Base-by-base conservation (phyloP, 2,113 vertebrate species). In the Oryzias melastigma region DNA sequence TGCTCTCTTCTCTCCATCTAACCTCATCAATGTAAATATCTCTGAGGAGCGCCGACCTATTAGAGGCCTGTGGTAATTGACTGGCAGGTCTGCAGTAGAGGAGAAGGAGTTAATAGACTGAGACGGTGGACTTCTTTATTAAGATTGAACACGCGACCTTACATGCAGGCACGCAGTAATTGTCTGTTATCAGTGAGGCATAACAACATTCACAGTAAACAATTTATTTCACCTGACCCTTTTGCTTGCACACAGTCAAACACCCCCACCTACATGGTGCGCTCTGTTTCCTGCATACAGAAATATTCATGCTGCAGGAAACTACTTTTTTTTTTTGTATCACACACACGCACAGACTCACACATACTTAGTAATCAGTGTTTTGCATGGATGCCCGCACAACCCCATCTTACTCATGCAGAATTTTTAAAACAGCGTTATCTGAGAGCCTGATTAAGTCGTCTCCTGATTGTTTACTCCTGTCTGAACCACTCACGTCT, bases 401-500 rank as follows among this genome's bases (percentile, higher is more conserved):
- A 64, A 65, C 58, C 71, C 43, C 7, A 18, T 75, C 76, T 57
- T 71, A 66, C 74, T 75, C 80, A 82, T 81, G 64, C 80, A 79
- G 73, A 87, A 85, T 88, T 80, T 52, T 84, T 88, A 84, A 35
- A 89, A 83, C 77, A 75, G 74, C 62, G 46, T 60, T 68, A 71
- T 67, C 69, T 72, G 73, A 63, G 71, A 68, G 76, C 72, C 74
- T 82, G 83, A 88, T 89, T 82, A 87, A 86, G 68, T 80, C 40
- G 56, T 61, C 72, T 49, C 65, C 68, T 77, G 75, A 86, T 85
- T 89, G 86, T 88, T 88, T 87, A 85, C 83, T 73, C 62, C 68
- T 66, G 76, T 83, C 80, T 82, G 70, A 84, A 79, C 46, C 56
- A 52, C 73, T 79, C 77, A 75, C 43, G 81, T 87, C 83, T 51